Conservation (phyloP, 2,888 invertebrate genomes). For the Emmelina monodactyla region DNA sequence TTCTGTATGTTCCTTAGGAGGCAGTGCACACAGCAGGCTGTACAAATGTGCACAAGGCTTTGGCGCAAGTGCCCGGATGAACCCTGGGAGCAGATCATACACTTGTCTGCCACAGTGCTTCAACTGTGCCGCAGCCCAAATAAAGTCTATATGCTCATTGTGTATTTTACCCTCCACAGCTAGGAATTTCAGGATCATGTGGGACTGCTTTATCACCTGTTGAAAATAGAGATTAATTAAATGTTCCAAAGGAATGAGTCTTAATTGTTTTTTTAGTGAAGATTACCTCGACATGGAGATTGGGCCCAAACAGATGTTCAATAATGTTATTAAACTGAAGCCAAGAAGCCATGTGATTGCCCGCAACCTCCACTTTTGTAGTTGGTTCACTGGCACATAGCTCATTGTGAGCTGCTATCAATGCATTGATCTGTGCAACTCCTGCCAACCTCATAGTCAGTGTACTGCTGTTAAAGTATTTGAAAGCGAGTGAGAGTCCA, state of each 20-base stretch:
- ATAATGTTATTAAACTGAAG: constrained; percentile 88
- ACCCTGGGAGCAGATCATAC: constrained; percentile 86
- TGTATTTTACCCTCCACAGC: constrained; percentile 92
- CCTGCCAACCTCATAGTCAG: constrained; percentile 93
- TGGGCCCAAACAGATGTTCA: constrained; percentile 95
- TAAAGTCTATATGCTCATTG: constrained; percentile 88
- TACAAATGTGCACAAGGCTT: constrained; percentile 90
- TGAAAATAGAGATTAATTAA: constrained; percentile 12
- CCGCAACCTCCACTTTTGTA: constrained; percentile 84
- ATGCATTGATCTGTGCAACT: constrained; percentile 93
- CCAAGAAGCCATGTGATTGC: constrained; percentile 88
- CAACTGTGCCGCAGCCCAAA: constrained; percentile 94
- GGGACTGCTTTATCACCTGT: constrained; percentile 92
- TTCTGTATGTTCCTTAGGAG: constrained; percentile 92
- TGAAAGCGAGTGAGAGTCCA: constrained; percentile 91
- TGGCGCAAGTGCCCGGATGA: constrained; percentile 89
- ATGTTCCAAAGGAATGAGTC: neutral
- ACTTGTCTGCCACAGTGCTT: constrained; percentile 96
- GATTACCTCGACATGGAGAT: constrained; percentile 89
- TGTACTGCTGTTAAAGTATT: constrained; percentile 94
- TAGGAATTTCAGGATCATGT: constrained; percentile 89
- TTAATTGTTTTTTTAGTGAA: neutral
- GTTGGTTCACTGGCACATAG: constrained; percentile 88
- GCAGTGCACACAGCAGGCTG: constrained; percentile 83
- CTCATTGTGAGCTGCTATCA: constrained; percentile 91